Conservation (phyloP, 2,797 vertebrate species). For the Protosalanx chinensis region DNA sequence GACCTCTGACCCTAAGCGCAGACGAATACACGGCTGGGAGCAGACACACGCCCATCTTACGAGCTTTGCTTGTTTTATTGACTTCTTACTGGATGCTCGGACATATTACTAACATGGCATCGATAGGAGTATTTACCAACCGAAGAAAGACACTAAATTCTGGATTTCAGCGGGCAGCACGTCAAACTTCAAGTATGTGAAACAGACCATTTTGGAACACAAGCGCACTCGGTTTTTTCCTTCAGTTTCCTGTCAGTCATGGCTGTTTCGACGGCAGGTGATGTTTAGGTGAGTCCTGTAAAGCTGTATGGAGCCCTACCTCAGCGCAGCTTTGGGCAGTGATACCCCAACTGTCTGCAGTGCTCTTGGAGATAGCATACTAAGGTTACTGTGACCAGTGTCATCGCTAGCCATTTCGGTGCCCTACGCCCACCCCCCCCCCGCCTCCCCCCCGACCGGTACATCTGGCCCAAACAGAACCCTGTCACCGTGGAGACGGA, state of each 20-base stretch:
- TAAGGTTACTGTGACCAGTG: slow-evolving; percentile 34
- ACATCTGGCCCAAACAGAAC: slow-evolving; percentile 44
- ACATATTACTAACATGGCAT: slow-evolving; percentile 62
- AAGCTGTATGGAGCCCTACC: neutral
- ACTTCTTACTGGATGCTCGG: slow-evolving; percentile 50
- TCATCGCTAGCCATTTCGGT: too few species aligned
- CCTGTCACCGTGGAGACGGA: too few species aligned
- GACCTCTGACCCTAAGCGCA: slow-evolving; percentile 45
- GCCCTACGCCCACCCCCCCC: too few species aligned
- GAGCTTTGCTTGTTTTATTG: slow-evolving; percentile 52
- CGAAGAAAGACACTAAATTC: slow-evolving; percentile 18
- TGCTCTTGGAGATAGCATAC: slow-evolving; percentile 12
- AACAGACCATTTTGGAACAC: slow-evolving; percentile 62
- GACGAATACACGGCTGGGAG: slow-evolving; percentile 41
- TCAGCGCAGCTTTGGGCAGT: slow-evolving; percentile 22
- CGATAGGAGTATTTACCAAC: slow-evolving; percentile 59
- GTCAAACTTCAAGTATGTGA: slow-evolving; percentile 76
- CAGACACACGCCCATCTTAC: neutral
- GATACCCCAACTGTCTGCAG: slow-evolving; percentile 44
- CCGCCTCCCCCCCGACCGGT: neutral
- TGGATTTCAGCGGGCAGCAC: slow-evolving; percentile 53
- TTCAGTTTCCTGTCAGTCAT: neutral
- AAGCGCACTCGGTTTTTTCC: slow-evolving; percentile 48
- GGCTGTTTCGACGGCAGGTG: neutral
- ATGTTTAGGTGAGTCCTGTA: neutral